Base-by-base conservation (phyloP, 1,140 invertebrate species). In the Ptiloglossa arizonensis region DNA sequence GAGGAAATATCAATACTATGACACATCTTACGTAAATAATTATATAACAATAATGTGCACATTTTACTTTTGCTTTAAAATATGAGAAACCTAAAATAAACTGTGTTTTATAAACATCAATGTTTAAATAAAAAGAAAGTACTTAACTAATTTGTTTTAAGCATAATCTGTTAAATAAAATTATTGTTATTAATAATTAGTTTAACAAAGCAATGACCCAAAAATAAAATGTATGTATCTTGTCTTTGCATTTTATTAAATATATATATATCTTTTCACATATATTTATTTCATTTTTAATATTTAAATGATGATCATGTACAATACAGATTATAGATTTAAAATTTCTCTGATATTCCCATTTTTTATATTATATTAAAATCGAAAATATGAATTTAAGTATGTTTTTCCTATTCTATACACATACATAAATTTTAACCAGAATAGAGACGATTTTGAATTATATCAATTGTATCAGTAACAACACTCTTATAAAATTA, bases 381-480 rank as follows among this genome's bases (percentile, higher is more conserved):
- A 46, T 77, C 15, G 57, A 80, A 80, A 56, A 59, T 77, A 70
- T 44, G 35, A 62, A 44, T 77, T 54, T 71, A 62, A 77, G 62
- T 52, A 77, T 32, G 68, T 22, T 52, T 71, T 6, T 32, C 19
- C 67, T 77, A 77, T 70, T 62, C 67, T 71, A 77, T 77, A 56
- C 32, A 62, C 67, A 71, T 66, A 46, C 46, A 72, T 38, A 52
- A 57, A 52, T 52, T 62, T 62, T 66, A 74, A 50, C 48, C 29
- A 44, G 60, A 56, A 64, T 64, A 63, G 24, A 57, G 27, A 64
- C 38, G 32, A 73, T 62, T 54, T 48, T 48, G 48, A 63, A 64
- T 54, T 52, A 4, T 32, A 59, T 38, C n/a, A 15, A 2, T 24
- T 35, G 19, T 15, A 68, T 68, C 24, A 38, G 38, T 54, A 75